A percentile compares a stretch with the other conserved stretches of the same genome.
Evolutionary conservation across 2,888 invertebrate species (phyloP).

Genomic region (Deilephila porcellus): DNA sequence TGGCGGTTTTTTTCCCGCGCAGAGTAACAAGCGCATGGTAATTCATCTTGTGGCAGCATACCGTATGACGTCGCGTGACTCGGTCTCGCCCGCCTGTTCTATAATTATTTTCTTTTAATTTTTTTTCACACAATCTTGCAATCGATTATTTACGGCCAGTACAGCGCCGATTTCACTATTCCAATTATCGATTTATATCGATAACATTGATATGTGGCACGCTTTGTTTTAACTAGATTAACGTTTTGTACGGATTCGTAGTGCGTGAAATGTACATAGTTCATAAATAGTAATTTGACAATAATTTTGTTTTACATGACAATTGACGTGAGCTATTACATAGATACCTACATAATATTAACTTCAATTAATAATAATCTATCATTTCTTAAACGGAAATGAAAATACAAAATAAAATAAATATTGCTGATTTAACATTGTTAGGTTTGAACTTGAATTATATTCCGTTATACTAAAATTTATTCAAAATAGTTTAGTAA

Average conservation of each 20-base stretch:
- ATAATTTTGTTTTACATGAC: too few relatives aligned
- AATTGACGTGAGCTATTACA: too few relatives aligned
- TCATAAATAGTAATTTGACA: too few relatives aligned
- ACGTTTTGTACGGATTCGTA: background rate
- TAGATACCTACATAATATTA: too few relatives aligned
- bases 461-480: too few relatives aligned
- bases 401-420: too few relatives aligned
- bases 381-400: too few relatives aligned
- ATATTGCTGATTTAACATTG: too few relatives aligned
- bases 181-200: slow-evolving; percentile 42
- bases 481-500: too few relatives aligned
- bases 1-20: slow-evolving; percentile 4
- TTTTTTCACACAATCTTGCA: slow-evolving; percentile 16
- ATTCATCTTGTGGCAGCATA: slow-evolving; percentile 15
- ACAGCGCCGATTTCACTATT: slow-evolving; percentile 18
- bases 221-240: slow-evolving; percentile 12
- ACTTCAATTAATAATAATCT: too few relatives aligned
- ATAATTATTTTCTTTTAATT: slow-evolving; percentile 18
- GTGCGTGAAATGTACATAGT: background rate
- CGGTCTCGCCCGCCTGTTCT: slow-evolving; percentile 1
- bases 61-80: slow-evolving; percentile 26
- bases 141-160: slow-evolving; percentile 18
- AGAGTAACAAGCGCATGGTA: slow-evolving; percentile 4
- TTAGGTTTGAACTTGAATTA: too few relatives aligned
- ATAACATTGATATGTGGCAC: slow-evolving; percentile 43